Base-by-base conservation (phyloP, 2,113 vertebrate genomes). In the Columbina picui region DNA sequence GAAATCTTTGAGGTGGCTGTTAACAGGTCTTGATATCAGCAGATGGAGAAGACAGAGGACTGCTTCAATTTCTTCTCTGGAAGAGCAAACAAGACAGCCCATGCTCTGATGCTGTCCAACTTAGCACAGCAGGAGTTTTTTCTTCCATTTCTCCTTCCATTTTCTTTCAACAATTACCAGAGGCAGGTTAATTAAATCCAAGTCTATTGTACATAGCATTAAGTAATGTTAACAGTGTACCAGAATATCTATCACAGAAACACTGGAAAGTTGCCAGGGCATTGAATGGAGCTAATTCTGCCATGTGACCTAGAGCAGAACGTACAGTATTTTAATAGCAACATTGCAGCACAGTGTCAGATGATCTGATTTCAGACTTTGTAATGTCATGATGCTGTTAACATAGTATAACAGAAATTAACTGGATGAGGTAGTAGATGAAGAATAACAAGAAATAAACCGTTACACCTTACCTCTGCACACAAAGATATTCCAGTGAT, bases 131-230 rank as follows among this genome's bases (percentile, higher is more conserved):
- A 73, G 59, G 21, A 61, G 1, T 27, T 87, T 78, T 60, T 76
- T 38, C 26, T n/a, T 17, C 20, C 17, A 32, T 29, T 26, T 49
- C 41, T 84, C 41, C 29, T 79, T 85, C 52, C 52, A 14, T 76
- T 90, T 76, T 80, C 53, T 80, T 86, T 76, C 50, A 86, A 5
- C 85, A 87, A 78, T 53, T 84, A 56, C 63, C 36, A 36, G 9
- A 94, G 36, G 36, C 9, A 88, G 43, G 26, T 83, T 71, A 76
- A 96, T 92, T 93, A 90, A 93, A 85, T 68, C 18, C 20, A 73
- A 83, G 34, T 3, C 57, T 60, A 34, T 49, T 76, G 47, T 50
- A 52, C 12, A 49, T 2, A 52, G 49, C 30, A 56, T 59, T 82
- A 80, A 77, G 36, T 30, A 83, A 86, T 21, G 11, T n/a, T 52